Base-by-base conservation (phyloP, 2,113 vertebrate genomes). In the Odocoileus hemionus region DNA sequence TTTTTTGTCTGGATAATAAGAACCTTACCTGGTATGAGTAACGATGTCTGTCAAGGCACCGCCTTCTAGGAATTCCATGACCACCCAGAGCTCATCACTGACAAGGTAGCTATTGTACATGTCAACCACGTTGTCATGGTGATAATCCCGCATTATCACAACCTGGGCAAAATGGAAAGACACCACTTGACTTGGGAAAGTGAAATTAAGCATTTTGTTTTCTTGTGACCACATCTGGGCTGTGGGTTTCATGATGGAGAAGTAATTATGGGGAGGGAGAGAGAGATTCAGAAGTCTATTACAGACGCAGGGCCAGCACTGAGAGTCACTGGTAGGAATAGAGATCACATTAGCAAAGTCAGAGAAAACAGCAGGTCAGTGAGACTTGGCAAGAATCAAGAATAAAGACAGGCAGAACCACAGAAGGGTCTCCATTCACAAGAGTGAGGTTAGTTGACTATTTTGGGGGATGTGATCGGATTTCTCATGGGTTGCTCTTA, bases 21-120 rank as follows among this genome's bases (percentile, higher is more conserved):
- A 93, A 64, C 96, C 98, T 96, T 99, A 99, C 99, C 99, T 99
- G 47, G 99, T 99, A 97, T 99, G 99, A 94, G 99, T 99, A 95
- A 99, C 99, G 0, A 99, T 99, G 97, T 99, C 99, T 0, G 99
- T 99, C 98, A 99, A 98, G 1, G 99, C 99, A 26, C 99, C 99
- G 3, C 99, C 99, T 99, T 99, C 99, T 89, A 99, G 99, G 94
- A 99, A 99, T 98, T 99, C 99, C 99, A 99, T 99, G 96, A 99
- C 99, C 0, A 99, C 99, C 99, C 99, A 99, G 61, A 99, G 99
- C 98, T 99, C 99, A 13, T 99, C 99, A 0, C 99, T 99, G 9
- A 99, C 99, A 96, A 99, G 99, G 97, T 99, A 99, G 98, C 99
- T 99, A 98, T 99, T 99, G 98, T 99, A 99, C 99, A 99, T 99